These are phyloP conservation scores for Micromesistius poutassou DNA, from an alignment of 2,797 vertebrate species.

Conservation along the genomic window DNA sequence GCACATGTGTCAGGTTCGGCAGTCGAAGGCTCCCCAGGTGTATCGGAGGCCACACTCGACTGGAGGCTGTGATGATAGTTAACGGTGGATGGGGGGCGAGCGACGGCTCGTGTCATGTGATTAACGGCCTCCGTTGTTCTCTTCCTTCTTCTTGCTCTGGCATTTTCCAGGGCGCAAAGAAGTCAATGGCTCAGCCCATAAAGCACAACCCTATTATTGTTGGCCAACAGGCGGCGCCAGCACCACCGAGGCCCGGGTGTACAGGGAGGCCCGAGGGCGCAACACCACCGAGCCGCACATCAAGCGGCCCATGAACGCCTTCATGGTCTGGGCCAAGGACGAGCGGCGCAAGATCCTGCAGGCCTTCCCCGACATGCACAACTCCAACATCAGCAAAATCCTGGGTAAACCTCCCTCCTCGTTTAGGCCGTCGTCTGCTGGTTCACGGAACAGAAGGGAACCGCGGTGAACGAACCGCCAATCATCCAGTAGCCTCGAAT, in stretches of 20 bases:
- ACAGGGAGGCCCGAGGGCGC: constrained; percentile 92
- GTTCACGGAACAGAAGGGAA: background rate
- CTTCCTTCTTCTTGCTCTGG: constrained; percentile 81
- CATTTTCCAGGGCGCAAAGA: constrained; percentile 81
- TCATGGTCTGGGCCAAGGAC: constrained; percentile 99
- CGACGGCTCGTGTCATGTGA: constrained; percentile 57
- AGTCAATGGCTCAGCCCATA: constrained; percentile 90
- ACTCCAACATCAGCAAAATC: constrained; percentile 99
- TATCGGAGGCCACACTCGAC: constrained; percentile 44
- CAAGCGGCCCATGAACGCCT: constrained; percentile 98
- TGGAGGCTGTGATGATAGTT: constrained; percentile 28
- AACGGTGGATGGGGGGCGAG: constrained; percentile 36
- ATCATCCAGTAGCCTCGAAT: background rate
- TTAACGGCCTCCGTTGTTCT: constrained; percentile 81
- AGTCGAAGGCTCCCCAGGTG: constrained; percentile 1
- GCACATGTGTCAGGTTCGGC: background rate
- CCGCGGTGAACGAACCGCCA: background rate
- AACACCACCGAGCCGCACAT: constrained; percentile 98
- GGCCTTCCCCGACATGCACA: constrained; percentile 99
- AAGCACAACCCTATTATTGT: constrained; percentile 94
- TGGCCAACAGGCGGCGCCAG: constrained; percentile 98
- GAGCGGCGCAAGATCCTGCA: constrained; percentile 99
- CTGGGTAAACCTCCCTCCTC: constrained; percentile 82
- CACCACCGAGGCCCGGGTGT: constrained; percentile 94
- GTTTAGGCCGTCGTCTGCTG: constrained; percentile 5